Evolutionary conservation across 2,888 invertebrate genomes (phyloP), one percentile per base, ranked within the genome.

Genomic region (Crocallis elinguaria): DNA sequence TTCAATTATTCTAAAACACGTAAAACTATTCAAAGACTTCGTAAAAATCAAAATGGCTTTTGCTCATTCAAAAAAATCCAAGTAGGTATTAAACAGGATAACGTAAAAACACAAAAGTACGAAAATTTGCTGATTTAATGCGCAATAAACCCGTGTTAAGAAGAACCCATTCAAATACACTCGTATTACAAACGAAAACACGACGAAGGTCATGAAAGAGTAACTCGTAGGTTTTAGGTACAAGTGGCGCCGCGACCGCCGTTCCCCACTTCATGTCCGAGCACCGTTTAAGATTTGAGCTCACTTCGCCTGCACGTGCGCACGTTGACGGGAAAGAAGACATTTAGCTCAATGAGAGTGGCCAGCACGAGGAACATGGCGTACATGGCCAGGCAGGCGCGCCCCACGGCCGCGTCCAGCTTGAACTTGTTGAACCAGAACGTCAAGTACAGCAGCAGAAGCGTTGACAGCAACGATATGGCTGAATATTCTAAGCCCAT

Each of bases 401-500:
- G 93, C 55, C 98, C 98, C 52, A 98, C 96, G 74, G 95, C 95
- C 75, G 94, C 95, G 82, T 97, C 96, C 82, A 98, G 88, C 86
- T 95, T 95, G 90, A 97, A 97, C 88, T 95, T 95, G 89, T 97
- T 97, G 79, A 96, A 92, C 78, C 96, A 95, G 78, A 98, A 96
- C 56, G 96, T 95, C 66, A 95, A 88, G 84, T 97, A 96, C 64
- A 98, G 93, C 78, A 98, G 92, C 76, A 97, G 92, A 42, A 98
- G 92, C 1, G 98, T 97, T 38, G 96, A 96, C 59, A 98, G 92
- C 66, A 98, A 90, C 23, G 97, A 97, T 74, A 98, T 96, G 48
- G 97, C 96, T 61, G 97, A 97, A 88, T 98, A 98, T 77, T 97
- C 96, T 67, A 98, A 90, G 3, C 98, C 98, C 70, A 96, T 95